Evolutionary conservation across 1,140 invertebrate species (phyloP).

Genomic region (Heliothis virescens): DNA sequence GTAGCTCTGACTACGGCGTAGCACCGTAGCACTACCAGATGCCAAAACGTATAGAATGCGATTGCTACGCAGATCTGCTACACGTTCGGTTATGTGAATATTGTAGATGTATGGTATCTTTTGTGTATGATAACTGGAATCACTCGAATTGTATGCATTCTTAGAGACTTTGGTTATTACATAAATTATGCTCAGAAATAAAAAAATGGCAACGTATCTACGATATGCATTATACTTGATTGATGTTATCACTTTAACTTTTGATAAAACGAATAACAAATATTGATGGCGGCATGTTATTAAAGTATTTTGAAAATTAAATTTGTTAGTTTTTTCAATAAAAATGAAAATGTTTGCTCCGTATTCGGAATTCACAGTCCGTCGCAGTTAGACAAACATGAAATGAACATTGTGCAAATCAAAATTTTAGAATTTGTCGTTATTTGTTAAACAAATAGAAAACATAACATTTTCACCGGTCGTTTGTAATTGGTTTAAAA

Average conservation of each 20-base stretch:
- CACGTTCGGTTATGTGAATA: neutral
- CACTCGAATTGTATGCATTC: neutral
- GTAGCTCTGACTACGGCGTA: conserved; percentile 38
- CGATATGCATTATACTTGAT: too few relatives aligned
- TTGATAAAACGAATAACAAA: too few relatives aligned
- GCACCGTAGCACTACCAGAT: conserved; percentile 40
- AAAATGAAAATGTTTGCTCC: neutral
- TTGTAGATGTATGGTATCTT: neutral
- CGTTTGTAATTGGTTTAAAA: conserved; percentile 39
- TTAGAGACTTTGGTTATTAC: neutral
- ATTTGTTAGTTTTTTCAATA: neutral
- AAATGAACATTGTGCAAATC: conserved; percentile 23
- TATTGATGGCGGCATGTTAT: too few relatives aligned
- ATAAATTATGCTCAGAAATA: too few relatives aligned
- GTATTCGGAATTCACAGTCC: neutral
- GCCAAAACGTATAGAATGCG: conserved; percentile 48
- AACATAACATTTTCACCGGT: conserved; percentile 32
- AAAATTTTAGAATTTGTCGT: conserved; percentile 46
- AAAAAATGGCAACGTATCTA: too few relatives aligned
- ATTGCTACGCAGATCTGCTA: conserved; percentile 32
- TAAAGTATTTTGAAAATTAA: neutral
- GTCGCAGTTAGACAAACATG: conserved; percentile 40
- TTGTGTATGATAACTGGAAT: neutral
- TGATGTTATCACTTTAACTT: too few relatives aligned
- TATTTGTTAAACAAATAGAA: conserved; percentile 40